Evolutionary conservation across 2,888 invertebrate species (phyloP), one percentile per base, ranked within the genome.

Genomic region (Eupithecia insigniata): DNA sequence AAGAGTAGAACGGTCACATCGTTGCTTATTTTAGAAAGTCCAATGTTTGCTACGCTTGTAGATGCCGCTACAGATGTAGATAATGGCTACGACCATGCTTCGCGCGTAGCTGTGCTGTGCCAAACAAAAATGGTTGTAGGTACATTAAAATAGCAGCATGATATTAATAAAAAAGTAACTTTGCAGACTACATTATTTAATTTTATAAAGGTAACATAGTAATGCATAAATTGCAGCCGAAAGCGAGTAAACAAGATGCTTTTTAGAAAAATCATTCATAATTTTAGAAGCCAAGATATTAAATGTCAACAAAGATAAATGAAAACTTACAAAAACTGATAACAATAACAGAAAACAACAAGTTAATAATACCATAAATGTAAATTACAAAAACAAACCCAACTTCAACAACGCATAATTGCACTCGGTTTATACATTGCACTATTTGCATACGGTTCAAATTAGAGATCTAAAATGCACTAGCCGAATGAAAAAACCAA

Each of bases 1-100:
- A 64, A 62, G 68, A 77, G 69, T 46, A 67, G 73, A 79, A 51
- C 55, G 80, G 81, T 77, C 80, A 34, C 60, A n/a, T 30, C 8
- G 60, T 28, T 16, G 28, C n/a, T 5, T 58, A 7, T 58, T 58
- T 28, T 28, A 43, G 22, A 51, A 51, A 51, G 51, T n/a, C 8
- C 8, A 22, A 22, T 51, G 3, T 51, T 51, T 51, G 10, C 51
- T 26, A 26, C 55, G 22, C 14, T 51, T 12, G 10, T 51, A 51
- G 12, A 22, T 22, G 51, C 51, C 7, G 10, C 51, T 51, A 22
- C 51, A 10, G 3, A 51, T 5, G 22, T n/a, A 51, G 51, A 22
- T 12, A 26, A 51, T 12, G 12, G 51, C 51, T 51, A 51, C 10
- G 22, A 12, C 3, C 7, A n/a, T 22, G 51, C 51, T 55, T 26